Base-by-base conservation (phyloP, 2,888 invertebrate genomes). In the Caenorhabditis doughertyi region DNA sequence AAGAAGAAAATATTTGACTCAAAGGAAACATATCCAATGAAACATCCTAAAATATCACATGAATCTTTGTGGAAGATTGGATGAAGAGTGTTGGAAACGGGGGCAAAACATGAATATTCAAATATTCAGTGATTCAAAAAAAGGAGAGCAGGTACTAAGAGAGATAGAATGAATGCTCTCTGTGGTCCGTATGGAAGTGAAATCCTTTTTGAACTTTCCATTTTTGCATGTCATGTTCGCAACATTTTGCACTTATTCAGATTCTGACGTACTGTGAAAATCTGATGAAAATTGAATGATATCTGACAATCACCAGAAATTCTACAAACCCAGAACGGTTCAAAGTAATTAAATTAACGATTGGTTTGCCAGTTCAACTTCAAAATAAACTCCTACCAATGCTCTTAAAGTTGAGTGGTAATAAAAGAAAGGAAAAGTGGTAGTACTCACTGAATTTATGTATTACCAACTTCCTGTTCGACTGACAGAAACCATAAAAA, bases 31-130 rank as follows among this genome's bases (percentile, higher is more conserved):
- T 35, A 42, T 42, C 42, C 23, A 39, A 72, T 62, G 53, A 72
- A 62, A 62, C 60, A 18, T 35, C 58, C 55, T 21, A 49, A 32
- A 71, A 71, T 58, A 72, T 72, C 72, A 72, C 62, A 72, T 62
- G 72, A 62, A 62, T 72, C 42, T 11, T 13, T 32, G 32, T 60
- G 51, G n/a, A 72, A 44, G 62, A 56, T 60, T 58, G 32, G 16
- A 62, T 55, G 51, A 49, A 64, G 29, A 42, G 56, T 32, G 55
- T 56, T 51, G 39, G 64, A 58, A 49, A 23, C 56, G 16, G 49
- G 44, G 35, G 64, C 23, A 35, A 25, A 21, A 35, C 44, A 68
- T 76, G 76, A 76, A 76, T 76, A 76, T 76, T 67, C 67, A 76
- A 68, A 76, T 60, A 67, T 44, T 64, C 49, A 55, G 62, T 64